Conservation (phyloP, 2,888 invertebrate genomes). For the Ichneumoninae sp. region DNA sequence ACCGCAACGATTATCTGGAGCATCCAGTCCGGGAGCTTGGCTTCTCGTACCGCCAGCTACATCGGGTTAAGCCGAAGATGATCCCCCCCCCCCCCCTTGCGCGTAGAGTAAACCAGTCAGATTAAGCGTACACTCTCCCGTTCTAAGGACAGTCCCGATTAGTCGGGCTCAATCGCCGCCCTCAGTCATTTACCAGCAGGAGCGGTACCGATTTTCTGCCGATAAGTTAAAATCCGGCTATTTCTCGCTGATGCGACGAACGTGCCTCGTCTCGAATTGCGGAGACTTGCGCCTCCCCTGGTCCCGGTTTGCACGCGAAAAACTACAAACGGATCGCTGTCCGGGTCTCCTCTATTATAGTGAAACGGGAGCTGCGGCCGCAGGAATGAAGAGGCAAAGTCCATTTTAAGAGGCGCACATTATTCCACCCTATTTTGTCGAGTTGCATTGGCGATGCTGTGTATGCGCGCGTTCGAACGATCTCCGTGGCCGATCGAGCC, state of each 20-base stretch:
- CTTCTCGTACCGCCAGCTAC: slow-evolving; percentile 7
- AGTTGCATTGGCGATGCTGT: slow-evolving; percentile 22
- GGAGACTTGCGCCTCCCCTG: slow-evolving; percentile 65
- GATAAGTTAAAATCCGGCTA: slow-evolving; percentile 64
- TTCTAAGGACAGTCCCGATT: slow-evolving; percentile 52
- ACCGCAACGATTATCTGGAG: slow-evolving; percentile 58
- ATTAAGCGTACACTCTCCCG: slow-evolving; percentile 29
- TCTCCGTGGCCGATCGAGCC: slow-evolving; percentile 40
- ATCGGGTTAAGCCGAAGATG: slow-evolving; percentile 50
- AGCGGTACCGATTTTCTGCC: slow-evolving; percentile 48
- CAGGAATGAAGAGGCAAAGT: slow-evolving; percentile 19
- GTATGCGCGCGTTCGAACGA: slow-evolving; percentile 5
- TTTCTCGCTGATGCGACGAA: slow-evolving; percentile 64
- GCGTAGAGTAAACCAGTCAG: slow-evolving; percentile 52
- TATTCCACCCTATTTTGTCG: slow-evolving; percentile 45
- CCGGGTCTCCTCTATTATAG: slow-evolving; percentile 33
- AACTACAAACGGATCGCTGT: slow-evolving; percentile 60
- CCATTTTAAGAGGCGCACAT: slow-evolving; percentile 48
- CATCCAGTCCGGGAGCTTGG: slow-evolving; percentile 38
- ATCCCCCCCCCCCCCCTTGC: slow-evolving; percentile 22
- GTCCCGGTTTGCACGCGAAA: slow-evolving; percentile 25
- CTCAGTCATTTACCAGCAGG: slow-evolving; percentile 58
- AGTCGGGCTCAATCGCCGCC: slow-evolving; percentile 45
- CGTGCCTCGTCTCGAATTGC: slow-evolving; percentile 76
- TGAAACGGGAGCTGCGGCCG: not conserved